phyloP scores from a whole-genome alignment of 2,113 vertebrate genomes.

The Dasyprocta punctata region DNA sequence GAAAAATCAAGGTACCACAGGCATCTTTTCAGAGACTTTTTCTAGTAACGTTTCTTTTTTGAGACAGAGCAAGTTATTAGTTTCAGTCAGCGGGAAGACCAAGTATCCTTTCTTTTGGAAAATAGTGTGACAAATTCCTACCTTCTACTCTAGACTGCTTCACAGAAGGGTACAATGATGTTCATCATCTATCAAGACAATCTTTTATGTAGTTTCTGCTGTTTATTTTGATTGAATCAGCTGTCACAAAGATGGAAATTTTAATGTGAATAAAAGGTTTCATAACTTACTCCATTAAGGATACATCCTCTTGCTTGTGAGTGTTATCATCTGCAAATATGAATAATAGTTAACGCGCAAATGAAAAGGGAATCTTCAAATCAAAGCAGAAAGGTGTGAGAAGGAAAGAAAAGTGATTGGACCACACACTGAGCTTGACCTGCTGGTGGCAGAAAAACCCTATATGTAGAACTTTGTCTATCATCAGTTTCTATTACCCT shows the following conservation, averaged over 20 bases:
- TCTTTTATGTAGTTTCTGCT: background rate
- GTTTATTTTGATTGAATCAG: background rate
- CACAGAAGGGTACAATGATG: background rate
- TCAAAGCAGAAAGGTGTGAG: background rate
- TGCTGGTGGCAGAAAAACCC: background rate
- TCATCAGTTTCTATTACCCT: background rate
- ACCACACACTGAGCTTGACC: background rate
- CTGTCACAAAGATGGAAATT: background rate
- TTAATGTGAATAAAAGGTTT: background rate
- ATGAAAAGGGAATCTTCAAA: background rate
- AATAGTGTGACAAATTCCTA: background rate
- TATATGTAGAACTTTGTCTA: background rate
- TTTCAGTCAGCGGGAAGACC: background rate
- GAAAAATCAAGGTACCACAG: background rate
- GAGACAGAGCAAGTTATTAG: background rate
- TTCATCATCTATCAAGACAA: background rate
- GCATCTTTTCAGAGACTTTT: background rate
- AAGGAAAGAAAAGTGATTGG: background rate
- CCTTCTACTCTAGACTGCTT: background rate
- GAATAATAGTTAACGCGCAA: background rate
- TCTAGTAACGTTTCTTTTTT: background rate
- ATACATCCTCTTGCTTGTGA: background rate
- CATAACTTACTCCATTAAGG: background rate
- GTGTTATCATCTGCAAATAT: background rate
- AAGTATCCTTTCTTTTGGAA: background rate